phyloP scores from a whole-genome alignment of 1,140 invertebrate genomes.

The Subanguina moxae region DNA sequence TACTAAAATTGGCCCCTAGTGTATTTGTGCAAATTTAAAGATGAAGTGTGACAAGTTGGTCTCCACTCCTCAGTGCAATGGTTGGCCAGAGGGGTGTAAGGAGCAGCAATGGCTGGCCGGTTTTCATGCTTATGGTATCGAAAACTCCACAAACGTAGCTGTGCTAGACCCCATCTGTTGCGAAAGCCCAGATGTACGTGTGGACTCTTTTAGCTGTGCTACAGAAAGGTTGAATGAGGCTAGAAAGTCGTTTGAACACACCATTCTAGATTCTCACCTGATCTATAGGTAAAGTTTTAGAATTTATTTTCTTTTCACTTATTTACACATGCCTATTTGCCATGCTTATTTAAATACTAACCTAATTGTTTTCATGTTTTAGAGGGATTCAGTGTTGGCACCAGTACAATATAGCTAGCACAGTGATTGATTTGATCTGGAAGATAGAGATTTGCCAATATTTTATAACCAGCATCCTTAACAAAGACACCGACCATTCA shows the following conservation, averaged over 20 bases:
- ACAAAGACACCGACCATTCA: neutral
- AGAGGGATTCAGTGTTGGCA: conserved; percentile 57
- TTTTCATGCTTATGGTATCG: conserved; percentile 50
- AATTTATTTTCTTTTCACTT: neutral
- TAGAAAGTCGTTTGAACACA: conserved; percentile 42
- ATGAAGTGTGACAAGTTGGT: conserved; percentile 39
- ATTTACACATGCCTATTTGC: neutral
- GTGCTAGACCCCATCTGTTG: conserved; percentile 57
- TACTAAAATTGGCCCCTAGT: conserved; percentile 8
- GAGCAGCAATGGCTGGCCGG: conserved; percentile 52
- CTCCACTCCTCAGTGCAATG: conserved; percentile 51
- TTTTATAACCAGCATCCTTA: conserved; percentile 7
- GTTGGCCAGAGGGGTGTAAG: conserved; percentile 45
- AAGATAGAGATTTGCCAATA: conserved; percentile 55
- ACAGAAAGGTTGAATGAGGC: conserved; percentile 46
- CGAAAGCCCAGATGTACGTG: conserved; percentile 35
- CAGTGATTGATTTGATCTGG: conserved; percentile 54
- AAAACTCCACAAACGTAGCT: conserved; percentile 52
- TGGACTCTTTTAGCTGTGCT: conserved; percentile 48
- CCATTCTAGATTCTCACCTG: conserved; percentile 39
- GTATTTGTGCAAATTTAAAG: conserved; percentile 9
- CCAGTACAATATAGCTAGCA: conserved; percentile 48
- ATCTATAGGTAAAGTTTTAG: conserved; percentile 39
- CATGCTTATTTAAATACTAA: too few relatives aligned
- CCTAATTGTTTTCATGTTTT: conserved; percentile 17